Percentiles rank a stretch among this genome's conserved stretches.
Evolutionary conservation across 2,888 invertebrate species (phyloP).

Genomic region (Phengaris alcon): DNA sequence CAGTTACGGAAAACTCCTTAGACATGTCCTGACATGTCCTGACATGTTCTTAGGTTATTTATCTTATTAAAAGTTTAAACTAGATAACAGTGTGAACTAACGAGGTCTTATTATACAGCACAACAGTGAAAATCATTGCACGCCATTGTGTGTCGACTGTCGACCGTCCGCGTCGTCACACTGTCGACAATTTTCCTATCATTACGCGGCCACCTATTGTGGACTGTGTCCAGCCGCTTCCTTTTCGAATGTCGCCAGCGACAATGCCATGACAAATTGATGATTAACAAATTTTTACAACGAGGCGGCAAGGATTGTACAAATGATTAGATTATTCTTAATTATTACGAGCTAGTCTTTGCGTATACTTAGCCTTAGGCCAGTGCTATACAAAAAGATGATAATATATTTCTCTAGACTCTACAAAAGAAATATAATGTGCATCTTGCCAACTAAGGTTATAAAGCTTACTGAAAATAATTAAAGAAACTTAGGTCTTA

Average conservation of each 20-base stretch:
- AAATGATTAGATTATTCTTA: too few relatives aligned
- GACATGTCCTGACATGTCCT: too few relatives aligned
- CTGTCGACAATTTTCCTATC: conserved; percentile 23
- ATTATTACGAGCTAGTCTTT: too few relatives aligned
- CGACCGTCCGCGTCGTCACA: not conserved
- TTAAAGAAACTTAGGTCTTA: too few relatives aligned
- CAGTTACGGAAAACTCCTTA: too few relatives aligned
- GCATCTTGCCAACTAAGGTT: too few relatives aligned
- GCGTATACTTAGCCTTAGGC: too few relatives aligned
- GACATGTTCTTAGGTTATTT: not conserved
- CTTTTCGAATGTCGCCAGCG: not conserved
- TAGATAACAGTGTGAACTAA: conserved; percentile 7
- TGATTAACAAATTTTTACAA: not conserved
- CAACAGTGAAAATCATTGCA: not conserved
- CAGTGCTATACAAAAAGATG: too few relatives aligned
- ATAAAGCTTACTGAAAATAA: too few relatives aligned
- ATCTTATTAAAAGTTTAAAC: not conserved
- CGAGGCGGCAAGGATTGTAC: too few relatives aligned
- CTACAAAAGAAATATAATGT: too few relatives aligned
- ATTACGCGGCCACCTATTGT: conserved; percentile 10
- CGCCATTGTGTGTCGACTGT: conserved; percentile 9
- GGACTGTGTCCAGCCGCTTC: not conserved
- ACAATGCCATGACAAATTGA: conserved; percentile 19
- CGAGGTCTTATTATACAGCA: not conserved
- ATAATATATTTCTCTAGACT: too few relatives aligned